Percentiles rank a stretch among this genome's conserved stretches.
Evolutionary conservation across 2,113 vertebrate species (phyloP).

Genomic region (Mobula hypostoma): DNA sequence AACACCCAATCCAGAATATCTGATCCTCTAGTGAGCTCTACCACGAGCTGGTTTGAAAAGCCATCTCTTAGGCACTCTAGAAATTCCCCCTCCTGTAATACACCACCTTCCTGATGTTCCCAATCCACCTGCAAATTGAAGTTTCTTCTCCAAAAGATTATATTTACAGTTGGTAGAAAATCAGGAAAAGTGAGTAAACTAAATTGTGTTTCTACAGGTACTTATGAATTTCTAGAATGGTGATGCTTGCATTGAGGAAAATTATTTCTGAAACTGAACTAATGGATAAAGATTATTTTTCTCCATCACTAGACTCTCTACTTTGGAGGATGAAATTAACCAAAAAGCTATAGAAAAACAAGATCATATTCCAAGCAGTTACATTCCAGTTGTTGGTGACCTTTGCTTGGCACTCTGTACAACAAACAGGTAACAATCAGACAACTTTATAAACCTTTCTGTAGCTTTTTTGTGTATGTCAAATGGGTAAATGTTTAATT

Average conservation of each 20-base stretch:
- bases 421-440: slow-evolving; percentile 27
- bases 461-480: not conserved
- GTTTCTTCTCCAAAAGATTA: not conserved
- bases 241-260: no score
- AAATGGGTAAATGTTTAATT: not conserved
- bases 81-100: no score
- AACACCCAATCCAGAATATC: no score
- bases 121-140: no score
- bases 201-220: not conserved
- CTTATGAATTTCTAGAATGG: not conserved
- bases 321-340: slow-evolving; percentile 31
- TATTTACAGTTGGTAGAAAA: not conserved
- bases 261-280: not conserved
- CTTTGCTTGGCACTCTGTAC: slow-evolving; percentile 25
- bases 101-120: no score
- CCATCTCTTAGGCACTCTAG: no score
- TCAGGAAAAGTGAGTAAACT: not conserved
- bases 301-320: not conserved
- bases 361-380: not conserved
- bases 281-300: not conserved
- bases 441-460: not conserved
- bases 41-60: no score
- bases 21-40: no score
- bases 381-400: slow-evolving; percentile 12
- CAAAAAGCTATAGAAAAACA: not conserved